Evolutionary conservation across 1,140 invertebrate genomes (phyloP), one percentile per base, ranked within the genome.

Genomic region (Luehdorfia chinensis): DNA sequence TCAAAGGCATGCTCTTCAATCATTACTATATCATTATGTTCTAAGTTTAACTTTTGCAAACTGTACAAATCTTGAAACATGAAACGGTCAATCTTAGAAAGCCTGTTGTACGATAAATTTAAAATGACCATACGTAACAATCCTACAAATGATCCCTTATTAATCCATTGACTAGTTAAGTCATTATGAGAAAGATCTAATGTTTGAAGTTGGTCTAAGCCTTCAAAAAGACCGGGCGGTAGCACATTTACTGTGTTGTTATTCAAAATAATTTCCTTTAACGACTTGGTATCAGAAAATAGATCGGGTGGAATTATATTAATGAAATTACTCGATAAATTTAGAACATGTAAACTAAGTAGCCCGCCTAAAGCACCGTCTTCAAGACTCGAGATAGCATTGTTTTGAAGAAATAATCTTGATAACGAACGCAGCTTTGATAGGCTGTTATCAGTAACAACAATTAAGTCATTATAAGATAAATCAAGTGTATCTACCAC

Each of bases 201-300:
- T 9, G 91, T 88, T 74, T 93, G 90, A 14, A 97, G 85, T 60
- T 94, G 90, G 50, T 93, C 91, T 47, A 97, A 87, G 8, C 91
- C 90, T 55, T 92, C 91, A 53, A 96, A 89, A 8, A 96, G 66
- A 1, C 93, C 93, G 1, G 93, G 93, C 2, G 93, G 93, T 9
- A 96, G 81, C 2, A 93, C 91, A 59, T 90, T 90, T 45, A 96
- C 80, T 1, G 93, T 92, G 74, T 96, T 96, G 66, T 96, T 96
- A 62, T 92, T 92, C 6, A 96, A 79, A 61, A 95, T 89, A 28
- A 96, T 87, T 65, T 93, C 90, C 25, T 90, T 87, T 3, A 96
- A 67, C 23, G 92, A 90, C 37, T 88, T 88, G 2, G 91, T 90
- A 25, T 90, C 90, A 50, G 90, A 89, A 74, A 95, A 94, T 36